A percentile compares a stretch with the other conserved stretches of the same genome.
phyloP scores from a whole-genome alignment of 2,888 invertebrate species.

The Therioaphis trifolii region DNA sequence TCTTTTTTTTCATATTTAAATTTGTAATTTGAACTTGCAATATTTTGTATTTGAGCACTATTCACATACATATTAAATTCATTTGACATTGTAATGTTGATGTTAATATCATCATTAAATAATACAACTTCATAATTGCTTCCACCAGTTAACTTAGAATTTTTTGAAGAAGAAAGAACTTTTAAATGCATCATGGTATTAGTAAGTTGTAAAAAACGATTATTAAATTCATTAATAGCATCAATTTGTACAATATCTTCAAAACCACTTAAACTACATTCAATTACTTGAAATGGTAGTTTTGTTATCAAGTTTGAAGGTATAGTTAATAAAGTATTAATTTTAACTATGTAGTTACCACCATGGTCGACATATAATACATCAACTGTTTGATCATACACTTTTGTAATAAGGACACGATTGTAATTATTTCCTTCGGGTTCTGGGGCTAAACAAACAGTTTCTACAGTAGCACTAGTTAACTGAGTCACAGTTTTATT shows the following conservation, averaged over 20 bases:
- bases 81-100: constrained; percentile 32
- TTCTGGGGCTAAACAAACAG: constrained; percentile 26
- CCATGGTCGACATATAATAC: constrained; percentile 47
- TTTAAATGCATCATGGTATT: constrained; percentile 17
- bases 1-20: constrained; percentile 9
- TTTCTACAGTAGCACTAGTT: constrained; percentile 28
- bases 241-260: constrained; percentile 2
- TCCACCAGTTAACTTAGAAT: constrained; percentile 32
- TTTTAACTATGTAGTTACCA: background rate
- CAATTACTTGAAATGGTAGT: constrained; percentile 57
- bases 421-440: constrained; percentile 25
- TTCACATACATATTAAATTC: constrained; percentile 28
- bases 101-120: constrained; percentile 37
- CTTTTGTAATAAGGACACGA: constrained; percentile 35
- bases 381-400: background rate
- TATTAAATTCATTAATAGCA: constrained; percentile 1
- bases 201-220: constrained; percentile 28
- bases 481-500: background rate
- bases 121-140: constrained; percentile 40
- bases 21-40: constrained; percentile 30
- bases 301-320: constrained; percentile 32
- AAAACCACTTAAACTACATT: constrained; percentile 53
- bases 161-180: constrained; percentile 19
- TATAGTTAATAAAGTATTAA: constrained; percentile 40
- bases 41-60: constrained; percentile 51